Base-by-base conservation (phyloP, 2,888 invertebrate genomes). In the Caenorhabditis auriculariae region DNA sequence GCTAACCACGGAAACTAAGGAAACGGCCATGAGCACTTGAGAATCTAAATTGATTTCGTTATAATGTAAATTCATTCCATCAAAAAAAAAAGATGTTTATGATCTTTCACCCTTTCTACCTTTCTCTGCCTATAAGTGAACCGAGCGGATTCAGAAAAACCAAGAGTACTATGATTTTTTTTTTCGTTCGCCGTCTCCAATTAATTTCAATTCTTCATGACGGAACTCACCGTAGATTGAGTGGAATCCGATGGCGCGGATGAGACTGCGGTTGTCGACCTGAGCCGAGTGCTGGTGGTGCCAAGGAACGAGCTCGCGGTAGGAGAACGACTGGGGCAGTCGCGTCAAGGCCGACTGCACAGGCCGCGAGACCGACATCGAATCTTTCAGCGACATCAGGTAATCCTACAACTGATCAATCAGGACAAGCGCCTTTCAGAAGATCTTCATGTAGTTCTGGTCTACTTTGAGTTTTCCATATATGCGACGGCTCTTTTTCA, bases 251-350 rank as follows among this genome's bases (percentile, higher is more conserved):
- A 78, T 73, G 0, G 76, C 72, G 7, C 78, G 62, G 46, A 78
- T 77, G 38, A 75, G 58, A 4, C 71, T 66, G 21, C 76, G 60
- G 46, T 77, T 67, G 47, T 67, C 66, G 19, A 62, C 50, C 1
- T 57, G 55, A n/a, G 59, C 50, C 5, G 55, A 59, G 29, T 69
- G 66, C 24, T 45, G 61, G n/a, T 71, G 54, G 46, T 72, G 69
- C 78, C 78, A 78, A 3, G 78, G 78, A 3, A 78, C 60, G 12
- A 78, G 66, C 52, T 78, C 78, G 3, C 78, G 61, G 46, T 72
- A 72, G 6, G 72, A 72, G 46, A 54, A 66, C 7, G 64, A 62
- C 26, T 66, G 55, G 1, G 66, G 59, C 4, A 68, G 17, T 29
- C 68, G 50, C 7, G 65, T 60, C 35, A 72, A 50, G 1, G 47